Conservation (phyloP, 2,797 vertebrate genomes). For the Kryptolebias ocellatus region DNA sequence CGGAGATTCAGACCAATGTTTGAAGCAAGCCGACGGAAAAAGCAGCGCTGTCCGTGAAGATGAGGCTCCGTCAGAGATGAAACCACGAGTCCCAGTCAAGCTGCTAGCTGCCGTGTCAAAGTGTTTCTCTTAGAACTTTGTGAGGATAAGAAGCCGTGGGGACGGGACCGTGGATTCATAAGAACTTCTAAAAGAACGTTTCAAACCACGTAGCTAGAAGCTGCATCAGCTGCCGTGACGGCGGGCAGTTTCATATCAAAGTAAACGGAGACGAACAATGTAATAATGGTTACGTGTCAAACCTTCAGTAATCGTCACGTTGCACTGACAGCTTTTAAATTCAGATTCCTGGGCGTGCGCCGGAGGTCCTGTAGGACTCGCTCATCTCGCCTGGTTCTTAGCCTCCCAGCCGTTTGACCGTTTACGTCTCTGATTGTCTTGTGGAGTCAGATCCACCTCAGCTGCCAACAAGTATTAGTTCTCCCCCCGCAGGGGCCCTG, state of each 20-base stretch:
- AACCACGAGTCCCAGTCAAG: too few species aligned
- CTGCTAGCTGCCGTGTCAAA: background rate
- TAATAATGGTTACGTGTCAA: background rate
- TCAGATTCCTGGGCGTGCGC: background rate
- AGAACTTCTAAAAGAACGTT: slow-evolving; percentile 10
- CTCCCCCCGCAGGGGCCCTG: background rate
- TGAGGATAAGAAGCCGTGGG: slow-evolving; percentile 30
- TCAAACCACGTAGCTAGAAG: slow-evolving; percentile 27
- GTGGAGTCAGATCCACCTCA: background rate
- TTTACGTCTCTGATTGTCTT: background rate
- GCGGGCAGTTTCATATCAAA: background rate
- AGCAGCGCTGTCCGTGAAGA: background rate
- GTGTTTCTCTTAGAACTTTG: background rate
- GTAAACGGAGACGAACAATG: background rate
- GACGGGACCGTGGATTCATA: background rate
- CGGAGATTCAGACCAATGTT: slow-evolving; percentile 34
- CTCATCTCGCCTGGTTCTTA: too few species aligned
- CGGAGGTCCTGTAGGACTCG: too few species aligned
- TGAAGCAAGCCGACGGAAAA: slow-evolving; percentile 19
- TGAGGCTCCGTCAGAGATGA: background rate
- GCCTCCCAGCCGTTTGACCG: background rate
- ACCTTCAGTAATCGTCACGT: background rate
- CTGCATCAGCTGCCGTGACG: slow-evolving; percentile 46
- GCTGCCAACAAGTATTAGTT: slow-evolving; percentile 8
- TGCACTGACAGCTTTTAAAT: slow-evolving; percentile 2